Base-by-base conservation (phyloP, 2,797 vertebrate genomes). In the Epinephelus awoara region DNA sequence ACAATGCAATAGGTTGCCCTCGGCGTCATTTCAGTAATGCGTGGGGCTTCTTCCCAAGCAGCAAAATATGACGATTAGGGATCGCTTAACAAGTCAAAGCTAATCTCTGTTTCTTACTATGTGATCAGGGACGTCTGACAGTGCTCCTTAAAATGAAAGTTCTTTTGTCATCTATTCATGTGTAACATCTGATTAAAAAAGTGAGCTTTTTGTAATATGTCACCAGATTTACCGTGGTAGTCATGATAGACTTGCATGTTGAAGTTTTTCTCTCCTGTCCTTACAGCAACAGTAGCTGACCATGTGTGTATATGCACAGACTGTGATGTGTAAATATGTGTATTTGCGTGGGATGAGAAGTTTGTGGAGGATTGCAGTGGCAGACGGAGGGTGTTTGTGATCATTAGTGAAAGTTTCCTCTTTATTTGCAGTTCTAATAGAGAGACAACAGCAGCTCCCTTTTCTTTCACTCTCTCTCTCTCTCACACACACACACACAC, bases 351-450 rank as follows among this genome's bases (percentile, higher is more conserved):
- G 52, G 47, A 64, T 65, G 57, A 66, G 46, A 58, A 34, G 58
- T 51, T 25, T 58, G 23, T 58, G 49, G 27, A 23, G 34, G 55
- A 52, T 14, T 58, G 46, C 13, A 34, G 50, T 27, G 13, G 25
- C 29, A 25, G 21, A 66, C n/a, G 38, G 15, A 29, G n/a, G 13
- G 0, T 49, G 71, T 74, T 46, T 70, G 51, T n/a, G 59, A 67
- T 73, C 18, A 62, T 66, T 65, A 54, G 17, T n/a, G 50, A 27
- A 1, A 78, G 42, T 73, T 87, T 83, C 44, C 59, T 62, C 68
- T 80, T 82, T 64, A 72, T 73, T 88, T 79, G 63, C 78, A 54
- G 64, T 71, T 74, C 87, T 73, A 77, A 79, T 65, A 40, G 29
- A 77, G 27, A 70, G 50, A 85, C 63, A 75, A 75, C 72, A 70